Evolutionary conservation across 2,797 vertebrate species (phyloP), one percentile per base, ranked within the genome.

Genomic region (Sciaenops ocellatus): DNA sequence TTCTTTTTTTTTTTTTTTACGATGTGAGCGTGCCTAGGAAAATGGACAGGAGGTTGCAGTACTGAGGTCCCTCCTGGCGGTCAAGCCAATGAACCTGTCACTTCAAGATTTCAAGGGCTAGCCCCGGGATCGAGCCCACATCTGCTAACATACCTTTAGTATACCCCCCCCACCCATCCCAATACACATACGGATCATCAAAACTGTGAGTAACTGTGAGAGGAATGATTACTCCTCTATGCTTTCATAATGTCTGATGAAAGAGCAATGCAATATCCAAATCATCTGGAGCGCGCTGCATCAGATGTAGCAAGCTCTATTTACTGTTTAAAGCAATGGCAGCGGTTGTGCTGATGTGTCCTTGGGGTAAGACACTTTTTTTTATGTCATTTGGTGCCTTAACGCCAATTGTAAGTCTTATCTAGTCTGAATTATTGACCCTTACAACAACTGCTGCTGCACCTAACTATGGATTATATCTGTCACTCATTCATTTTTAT

Each of bases 51-150:
- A 76, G 79, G 59, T 38, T 61, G 46, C 41, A 6, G 28, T 26
- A 65, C 38, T 0, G 48, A 59, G 38, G 54, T 70, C 42, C 34
- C 67, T 68, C 76, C 77, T 84, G 83, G 66, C 16, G 17, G 63
- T 72, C 67, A 57, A 82, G 50, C 28, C 74, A 74, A 81, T 86
- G 83, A 87, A 90, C 79, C 80, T 80, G 86, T 85, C 78, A 74
- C 76, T 71, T 83, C 50, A 78, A 61, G 63, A 38, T 55, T 68
- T 68, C 44, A 47, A 67, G 73, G 46, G 56, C 75, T 48, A 0
- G 47, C 26, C 57, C 76, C 65, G 61, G 60, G 50, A 74, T 63
- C 34, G 73, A 73, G 28, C 42, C 50, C 73, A 77, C 73, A 80
- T 85, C 61, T 71, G 77, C 42, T 72, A 61, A 22, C 1, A 5